A percentile compares a stretch with the other conserved stretches of the same genome.
These are phyloP conservation scores for Anthoptus insignis DNA, from an alignment of 2,888 invertebrate genomes.

Conservation along the genomic window DNA sequence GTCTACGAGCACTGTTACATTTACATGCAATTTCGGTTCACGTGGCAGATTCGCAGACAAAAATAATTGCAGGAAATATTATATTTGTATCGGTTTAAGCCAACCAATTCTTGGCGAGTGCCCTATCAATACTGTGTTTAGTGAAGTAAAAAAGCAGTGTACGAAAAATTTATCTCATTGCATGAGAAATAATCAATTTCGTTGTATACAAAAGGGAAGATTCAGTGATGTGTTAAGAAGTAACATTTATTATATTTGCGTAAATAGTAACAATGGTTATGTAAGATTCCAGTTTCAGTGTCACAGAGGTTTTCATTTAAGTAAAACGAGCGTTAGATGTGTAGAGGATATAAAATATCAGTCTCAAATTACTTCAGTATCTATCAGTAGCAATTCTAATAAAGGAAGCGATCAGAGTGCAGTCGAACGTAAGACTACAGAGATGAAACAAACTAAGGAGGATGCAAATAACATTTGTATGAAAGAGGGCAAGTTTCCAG, in stretches of 20 bases:
- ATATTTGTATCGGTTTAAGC: constrained; percentile 73
- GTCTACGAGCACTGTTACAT: constrained; percentile 1
- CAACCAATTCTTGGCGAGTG: constrained; percentile 66
- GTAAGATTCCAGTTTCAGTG: constrained; percentile 74
- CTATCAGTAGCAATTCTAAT: constrained; percentile 45
- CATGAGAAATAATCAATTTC: constrained; percentile 76
- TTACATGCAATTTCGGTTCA: constrained; percentile 25
- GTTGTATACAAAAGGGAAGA: constrained; percentile 73
- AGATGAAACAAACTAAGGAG: constrained; percentile 38
- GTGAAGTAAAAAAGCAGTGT: constrained; percentile 76
- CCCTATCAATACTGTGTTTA: constrained; percentile 76
- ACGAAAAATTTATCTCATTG: constrained; percentile 81
- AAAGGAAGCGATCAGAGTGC: constrained; percentile 53
- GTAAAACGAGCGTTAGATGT: constrained; percentile 67
- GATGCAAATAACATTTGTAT: constrained; percentile 61
- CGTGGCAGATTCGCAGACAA: constrained; percentile 81
- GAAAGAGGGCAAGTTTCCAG: constrained; percentile 69
- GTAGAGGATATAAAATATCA: constrained; percentile 44
- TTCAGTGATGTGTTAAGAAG: constrained; percentile 70
- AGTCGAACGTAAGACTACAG: constrained; percentile 37
- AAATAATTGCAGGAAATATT: constrained; percentile 81
- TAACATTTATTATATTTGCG: constrained; percentile 78
- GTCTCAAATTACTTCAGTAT: constrained; percentile 24
- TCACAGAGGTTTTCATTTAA: constrained; percentile 65
- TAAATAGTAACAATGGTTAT: constrained; percentile 60